Percentiles rank a stretch among this genome's conserved stretches.
Evolutionary conservation across 2,113 vertebrate genomes (phyloP).

Genomic region (Mobula birostris): DNA sequence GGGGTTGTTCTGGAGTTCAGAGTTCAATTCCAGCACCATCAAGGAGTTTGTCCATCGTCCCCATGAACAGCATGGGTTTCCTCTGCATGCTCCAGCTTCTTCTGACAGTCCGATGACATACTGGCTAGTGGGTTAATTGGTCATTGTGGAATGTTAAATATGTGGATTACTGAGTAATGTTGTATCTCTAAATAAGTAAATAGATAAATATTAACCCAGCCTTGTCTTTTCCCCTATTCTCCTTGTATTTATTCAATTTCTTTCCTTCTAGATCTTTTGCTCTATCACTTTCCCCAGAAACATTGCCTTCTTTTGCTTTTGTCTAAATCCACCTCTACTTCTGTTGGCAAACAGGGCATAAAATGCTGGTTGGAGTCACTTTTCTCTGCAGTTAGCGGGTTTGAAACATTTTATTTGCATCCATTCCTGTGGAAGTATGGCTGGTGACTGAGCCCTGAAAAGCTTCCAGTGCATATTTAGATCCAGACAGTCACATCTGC

Average conservation of each 20-base stretch:
- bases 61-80: no score
- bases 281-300: neutral
- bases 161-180: no score
- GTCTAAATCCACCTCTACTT: neutral
- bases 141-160: no score
- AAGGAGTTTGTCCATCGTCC: no score
- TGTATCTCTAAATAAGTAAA: no score
- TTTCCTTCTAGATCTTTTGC: neutral
- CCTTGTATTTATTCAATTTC: neutral
- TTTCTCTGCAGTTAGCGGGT: neutral
- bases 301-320: neutral
- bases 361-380: neutral
- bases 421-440: neutral
- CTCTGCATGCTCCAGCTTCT: no score
- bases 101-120: no score
- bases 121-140: no score
- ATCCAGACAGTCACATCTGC: slow-evolving; percentile 17
- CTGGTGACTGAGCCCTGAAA: neutral
- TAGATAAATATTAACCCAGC: neutral
- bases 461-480: neutral
- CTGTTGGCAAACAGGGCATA: neutral
- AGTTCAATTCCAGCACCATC: no score
- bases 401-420: neutral
- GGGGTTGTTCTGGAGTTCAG: no score
- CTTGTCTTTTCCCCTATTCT: neutral